A percentile compares a stretch with the other conserved stretches of the same genome.
Conservation (phyloP, 2,113 vertebrate genomes). For the cattle (Bos taurus) region DNA sequence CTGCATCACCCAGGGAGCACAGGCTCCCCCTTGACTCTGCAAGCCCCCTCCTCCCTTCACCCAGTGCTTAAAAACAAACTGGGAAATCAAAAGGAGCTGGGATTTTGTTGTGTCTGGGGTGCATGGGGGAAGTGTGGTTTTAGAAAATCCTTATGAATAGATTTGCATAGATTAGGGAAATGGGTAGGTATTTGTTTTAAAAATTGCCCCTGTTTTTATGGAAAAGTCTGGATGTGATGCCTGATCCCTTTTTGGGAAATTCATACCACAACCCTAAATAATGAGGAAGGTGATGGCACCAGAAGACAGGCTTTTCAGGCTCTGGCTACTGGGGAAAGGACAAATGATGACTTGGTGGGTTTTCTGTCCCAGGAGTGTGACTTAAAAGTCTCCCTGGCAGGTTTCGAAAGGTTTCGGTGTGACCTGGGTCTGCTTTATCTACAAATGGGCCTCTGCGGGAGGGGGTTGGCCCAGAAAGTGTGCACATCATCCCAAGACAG, state of each 20-base stretch:
- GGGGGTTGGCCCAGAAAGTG: background rate
- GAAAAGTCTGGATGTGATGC: background rate
- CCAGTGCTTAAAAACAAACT: conserved; percentile 11
- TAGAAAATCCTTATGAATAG: conserved; percentile 39
- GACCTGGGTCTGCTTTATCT: background rate
- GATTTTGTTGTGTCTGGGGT: background rate
- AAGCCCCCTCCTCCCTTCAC: conserved; percentile 43
- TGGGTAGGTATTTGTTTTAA: background rate
- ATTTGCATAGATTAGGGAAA: conserved; percentile 62
- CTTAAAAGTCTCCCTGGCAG: background rate
- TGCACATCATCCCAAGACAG: background rate
- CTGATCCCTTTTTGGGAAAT: background rate
- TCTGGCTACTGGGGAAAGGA: background rate
- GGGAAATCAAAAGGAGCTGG: conserved; percentile 21
- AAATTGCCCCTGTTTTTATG: conserved; percentile 25
- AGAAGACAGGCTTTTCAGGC: background rate
- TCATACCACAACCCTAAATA: background rate
- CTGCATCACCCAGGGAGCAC: background rate
- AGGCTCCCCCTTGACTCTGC: background rate
- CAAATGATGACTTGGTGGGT: background rate
- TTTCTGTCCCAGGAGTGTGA: background rate
- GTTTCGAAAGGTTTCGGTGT: background rate
- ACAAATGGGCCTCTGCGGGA: background rate
- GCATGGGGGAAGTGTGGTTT: background rate
- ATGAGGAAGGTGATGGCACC: background rate